Conservation (phyloP, 1,140 invertebrate genomes). For the Drosophila ogumai region DNA sequence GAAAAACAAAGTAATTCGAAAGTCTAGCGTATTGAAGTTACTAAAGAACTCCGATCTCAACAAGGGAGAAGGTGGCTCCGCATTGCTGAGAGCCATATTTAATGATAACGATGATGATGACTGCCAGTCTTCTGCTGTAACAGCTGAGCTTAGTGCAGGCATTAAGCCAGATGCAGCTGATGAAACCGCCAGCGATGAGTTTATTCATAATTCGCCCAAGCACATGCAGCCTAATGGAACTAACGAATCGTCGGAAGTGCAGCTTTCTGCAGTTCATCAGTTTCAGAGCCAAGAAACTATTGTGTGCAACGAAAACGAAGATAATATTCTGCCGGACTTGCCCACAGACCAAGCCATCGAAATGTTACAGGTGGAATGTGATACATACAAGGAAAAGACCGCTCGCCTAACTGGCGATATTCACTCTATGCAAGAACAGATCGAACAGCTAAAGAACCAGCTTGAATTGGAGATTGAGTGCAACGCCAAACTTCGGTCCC, state of each 20-base stretch:
- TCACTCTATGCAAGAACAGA: conserved; percentile 46
- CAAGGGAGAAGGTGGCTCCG: conserved; percentile 67
- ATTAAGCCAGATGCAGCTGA: conserved; percentile 21
- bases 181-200: conserved; percentile 47
- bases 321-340: conserved; percentile 15
- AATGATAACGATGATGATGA: conserved; percentile 58
- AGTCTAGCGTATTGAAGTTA: conserved; percentile 73
- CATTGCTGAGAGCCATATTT: conserved; percentile 78
- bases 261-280: not conserved
- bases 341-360: conserved; percentile 64
- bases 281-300: conserved; percentile 45
- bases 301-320: conserved; percentile 3
- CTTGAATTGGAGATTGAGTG: not conserved
- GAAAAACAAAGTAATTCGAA: conserved; percentile 61
- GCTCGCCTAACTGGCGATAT: conserved; percentile 41
- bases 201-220: conserved; percentile 55
- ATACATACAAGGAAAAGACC: conserved; percentile 63
- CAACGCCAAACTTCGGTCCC: not conserved
- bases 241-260: conserved; percentile 7
- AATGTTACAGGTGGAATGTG: conserved; percentile 76
- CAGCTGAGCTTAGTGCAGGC: conserved; percentile 11
- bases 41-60: conserved; percentile 82
- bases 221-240: conserved; percentile 52
- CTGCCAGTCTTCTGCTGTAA: not conserved
- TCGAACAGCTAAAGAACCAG: conserved; percentile 39